These are phyloP conservation scores for Quadroppia sp. DNA, from an alignment of 2,888 invertebrate species.

Conservation along the genomic window DNA sequence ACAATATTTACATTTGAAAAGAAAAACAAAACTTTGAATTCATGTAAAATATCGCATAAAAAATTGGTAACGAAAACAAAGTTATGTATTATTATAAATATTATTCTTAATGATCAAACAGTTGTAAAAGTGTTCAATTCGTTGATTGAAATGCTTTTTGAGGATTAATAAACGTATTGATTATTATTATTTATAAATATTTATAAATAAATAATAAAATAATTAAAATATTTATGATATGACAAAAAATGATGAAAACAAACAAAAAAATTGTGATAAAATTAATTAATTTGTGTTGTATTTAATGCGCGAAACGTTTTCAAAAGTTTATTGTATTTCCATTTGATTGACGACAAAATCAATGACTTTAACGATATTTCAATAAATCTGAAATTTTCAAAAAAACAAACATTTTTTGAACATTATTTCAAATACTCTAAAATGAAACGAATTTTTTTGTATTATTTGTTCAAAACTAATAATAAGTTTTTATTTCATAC, in stretches of 20 bases:
- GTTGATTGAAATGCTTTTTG: conserved; percentile 13
- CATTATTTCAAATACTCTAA: too few relatives aligned
- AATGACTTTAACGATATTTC: neutral
- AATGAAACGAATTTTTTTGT: too few relatives aligned
- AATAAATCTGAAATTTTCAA: neutral
- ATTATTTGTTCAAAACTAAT: too few relatives aligned
- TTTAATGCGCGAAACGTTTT: conserved; percentile 24
- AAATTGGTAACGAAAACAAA: neutral
- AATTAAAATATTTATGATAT: conserved; percentile 30
- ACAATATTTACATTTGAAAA: conserved; percentile 1
- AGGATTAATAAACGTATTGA: conserved; percentile 13
- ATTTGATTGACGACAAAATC: neutral
- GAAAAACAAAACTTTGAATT: neutral
- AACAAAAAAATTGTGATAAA: conserved; percentile 34
- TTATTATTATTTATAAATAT: neutral
- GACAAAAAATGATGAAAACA: neutral
- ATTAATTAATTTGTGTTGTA: conserved; percentile 28
- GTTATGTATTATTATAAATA: conserved; percentile 21
- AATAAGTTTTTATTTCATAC: too few relatives aligned
- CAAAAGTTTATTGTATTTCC: conserved; percentile 13
- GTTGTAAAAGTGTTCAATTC: conserved; percentile 13
- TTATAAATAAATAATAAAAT: neutral
- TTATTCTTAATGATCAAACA: conserved; percentile 11
- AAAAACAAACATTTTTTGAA: too few relatives aligned
- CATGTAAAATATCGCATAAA: conserved; percentile 21